Percentiles rank a stretch among this genome's conserved stretches.
phyloP scores from a whole-genome alignment of 2,113 vertebrate species.

The Equus przewalskii region DNA sequence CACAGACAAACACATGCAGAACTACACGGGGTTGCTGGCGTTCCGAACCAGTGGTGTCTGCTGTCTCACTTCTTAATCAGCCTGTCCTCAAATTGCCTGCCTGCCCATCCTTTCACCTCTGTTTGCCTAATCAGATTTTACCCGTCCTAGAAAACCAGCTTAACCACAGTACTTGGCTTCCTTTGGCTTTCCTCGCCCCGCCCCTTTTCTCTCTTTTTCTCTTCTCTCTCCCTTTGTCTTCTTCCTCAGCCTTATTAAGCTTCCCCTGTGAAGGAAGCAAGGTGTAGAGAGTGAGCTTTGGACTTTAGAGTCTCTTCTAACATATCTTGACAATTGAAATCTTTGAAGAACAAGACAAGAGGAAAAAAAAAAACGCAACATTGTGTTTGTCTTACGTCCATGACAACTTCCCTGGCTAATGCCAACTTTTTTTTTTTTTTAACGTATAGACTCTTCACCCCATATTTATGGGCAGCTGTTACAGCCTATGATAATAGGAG shows the following conservation, averaged over 20 bases:
- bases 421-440: neutral
- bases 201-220: neutral
- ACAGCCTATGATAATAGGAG: neutral
- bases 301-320: neutral
- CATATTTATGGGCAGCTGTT: neutral
- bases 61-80: neutral
- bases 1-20: neutral
- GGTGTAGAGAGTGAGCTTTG: neutral
- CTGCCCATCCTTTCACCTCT: neutral
- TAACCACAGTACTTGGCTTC: neutral
- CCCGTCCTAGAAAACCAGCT: neutral
- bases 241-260: neutral
- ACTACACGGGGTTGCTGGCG: fast-evolving
- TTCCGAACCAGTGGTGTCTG: neutral
- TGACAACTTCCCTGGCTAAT: neutral
- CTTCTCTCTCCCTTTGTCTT: neutral
- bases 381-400: neutral
- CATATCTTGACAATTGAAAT: neutral
- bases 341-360: neutral
- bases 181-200: neutral
- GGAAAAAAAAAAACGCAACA: neutral
- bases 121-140: neutral
- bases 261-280: neutral
- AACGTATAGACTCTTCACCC: neutral
- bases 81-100: neutral